Base-by-base conservation (phyloP, 2,888 invertebrate genomes). In the Drosophila koepferae region DNA sequence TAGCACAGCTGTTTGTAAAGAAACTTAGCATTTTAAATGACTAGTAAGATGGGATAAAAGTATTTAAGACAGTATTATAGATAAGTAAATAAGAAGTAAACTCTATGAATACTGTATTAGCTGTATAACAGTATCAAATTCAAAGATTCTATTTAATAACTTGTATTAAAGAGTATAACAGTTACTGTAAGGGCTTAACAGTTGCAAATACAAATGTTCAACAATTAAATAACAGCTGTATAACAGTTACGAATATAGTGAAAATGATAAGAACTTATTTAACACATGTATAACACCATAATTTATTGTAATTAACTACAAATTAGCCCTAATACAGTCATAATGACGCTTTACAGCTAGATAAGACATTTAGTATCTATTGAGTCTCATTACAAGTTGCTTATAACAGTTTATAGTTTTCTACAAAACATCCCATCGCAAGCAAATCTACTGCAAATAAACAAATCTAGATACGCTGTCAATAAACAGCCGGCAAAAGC, bases 401-500 rank as follows among this genome's bases (percentile, higher is more conserved):
- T 62, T 62, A 53, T 43, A 48, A 38, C 46, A 46, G 28, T 63
- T 56, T 40, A 18, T 40, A 48, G 51, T 43, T 20, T 34, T 16
- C 41, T 3, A 16, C 23, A 43, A 31, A 14, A 36, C 23, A 31
- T 12, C 41, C 41, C 49, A 31, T 8, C 44, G 28, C 28, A 36
- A 51, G 23, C 41, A 38, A 38, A 56, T 46, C 56, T 18, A 48
- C 46, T 31, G 2, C 46, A 20, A 48, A 56, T 56, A 55, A 63
- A 55, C 55, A 58, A 58, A 31, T 16, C 16, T 38, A 53, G 40
- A 64, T 58, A 38, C 44, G 36, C 63, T 44, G 66, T 55, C 72
- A 67, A 67, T 74, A 63, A 72, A 66, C 62, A 58, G 23, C 12
- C 55, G 60, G 58, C 77, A 54, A 36, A 44, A 44, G 60, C 58